phyloP scores from a whole-genome alignment of 1,140 invertebrate species.

The Sycophaga agraensis region DNA sequence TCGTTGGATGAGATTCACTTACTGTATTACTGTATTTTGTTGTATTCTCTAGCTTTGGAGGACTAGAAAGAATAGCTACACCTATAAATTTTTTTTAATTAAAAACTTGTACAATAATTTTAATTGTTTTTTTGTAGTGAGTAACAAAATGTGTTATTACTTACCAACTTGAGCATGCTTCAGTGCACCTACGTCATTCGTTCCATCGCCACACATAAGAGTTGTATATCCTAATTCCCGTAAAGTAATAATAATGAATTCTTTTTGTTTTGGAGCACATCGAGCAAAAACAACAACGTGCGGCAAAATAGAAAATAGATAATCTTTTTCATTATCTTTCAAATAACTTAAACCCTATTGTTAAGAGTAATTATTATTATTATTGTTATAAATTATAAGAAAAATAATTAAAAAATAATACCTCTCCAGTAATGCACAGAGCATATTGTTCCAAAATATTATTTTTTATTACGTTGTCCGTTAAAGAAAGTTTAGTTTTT shows the following conservation, averaged over 20 bases:
- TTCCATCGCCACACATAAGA: constrained; percentile 99
- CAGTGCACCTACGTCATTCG: constrained; percentile 99
- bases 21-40: constrained; percentile 22
- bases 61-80: constrained; percentile 86
- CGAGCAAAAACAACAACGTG: constrained; percentile 88
- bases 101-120: not conserved
- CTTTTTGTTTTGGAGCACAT: constrained; percentile 96
- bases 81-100: constrained; percentile 58
- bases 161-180: constrained; percentile 96
- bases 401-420: constrained; percentile 29
- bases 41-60: constrained; percentile 64
- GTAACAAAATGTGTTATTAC: too few species aligned
- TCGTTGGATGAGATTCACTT: constrained; percentile 27
- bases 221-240: constrained; percentile 88
- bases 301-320: constrained; percentile 77
- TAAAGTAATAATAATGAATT: constrained; percentile 87
- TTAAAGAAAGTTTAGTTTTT: constrained; percentile 62
- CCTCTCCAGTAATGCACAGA: constrained; percentile 92
- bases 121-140: too few species aligned
- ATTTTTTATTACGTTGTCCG: constrained; percentile 49
- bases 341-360: constrained; percentile 73
- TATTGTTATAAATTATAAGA: not conserved
- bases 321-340: constrained; percentile 63
- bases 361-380: not conserved
- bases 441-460: constrained; percentile 74